Conservation (phyloP, 1,140 invertebrate species). For the Latrodectus geometricus region DNA sequence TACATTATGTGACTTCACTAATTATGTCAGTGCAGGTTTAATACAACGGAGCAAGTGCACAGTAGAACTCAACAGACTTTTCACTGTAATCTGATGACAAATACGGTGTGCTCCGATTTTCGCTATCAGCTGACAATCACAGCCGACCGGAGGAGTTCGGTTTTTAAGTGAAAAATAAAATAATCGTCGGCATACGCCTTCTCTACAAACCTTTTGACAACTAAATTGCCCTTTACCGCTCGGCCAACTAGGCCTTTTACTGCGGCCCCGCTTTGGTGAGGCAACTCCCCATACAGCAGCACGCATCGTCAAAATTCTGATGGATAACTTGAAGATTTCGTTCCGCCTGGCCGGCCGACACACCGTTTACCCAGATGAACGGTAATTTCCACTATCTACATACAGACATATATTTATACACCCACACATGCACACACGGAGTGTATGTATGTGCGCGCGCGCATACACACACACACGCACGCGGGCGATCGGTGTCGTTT, state of each 20-base stretch:
- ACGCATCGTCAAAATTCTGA: conserved; percentile 48
- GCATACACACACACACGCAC: conserved; percentile 17
- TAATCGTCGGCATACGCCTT: not conserved
- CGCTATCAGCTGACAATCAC: not conserved
- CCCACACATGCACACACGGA: not conserved
- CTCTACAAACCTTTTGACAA: conserved; percentile 43
- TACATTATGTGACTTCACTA: no score
- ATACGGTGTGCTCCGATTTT: not conserved
- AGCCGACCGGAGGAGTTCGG: not conserved
- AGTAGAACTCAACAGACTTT: not conserved
- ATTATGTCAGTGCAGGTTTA: no score
- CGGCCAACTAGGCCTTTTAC: not conserved
- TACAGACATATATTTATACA: conserved; percentile 34
- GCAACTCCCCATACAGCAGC: conserved; percentile 1
- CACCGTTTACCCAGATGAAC: conserved; percentile 57
- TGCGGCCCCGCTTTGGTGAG: not conserved
- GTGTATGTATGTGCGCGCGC: not conserved
- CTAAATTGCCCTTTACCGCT: conserved; percentile 16
- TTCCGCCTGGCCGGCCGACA: conserved; percentile 43
- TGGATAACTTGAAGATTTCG: conserved; percentile 49
- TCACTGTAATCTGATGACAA: not conserved
- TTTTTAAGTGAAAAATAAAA: conserved; percentile 3
- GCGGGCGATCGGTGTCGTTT: conserved; percentile 49
- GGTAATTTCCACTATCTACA: conserved; percentile 58
- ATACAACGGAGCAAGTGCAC: no score